Conservation (phyloP, 2,113 vertebrate species). For the Ammodytes marinus region DNA sequence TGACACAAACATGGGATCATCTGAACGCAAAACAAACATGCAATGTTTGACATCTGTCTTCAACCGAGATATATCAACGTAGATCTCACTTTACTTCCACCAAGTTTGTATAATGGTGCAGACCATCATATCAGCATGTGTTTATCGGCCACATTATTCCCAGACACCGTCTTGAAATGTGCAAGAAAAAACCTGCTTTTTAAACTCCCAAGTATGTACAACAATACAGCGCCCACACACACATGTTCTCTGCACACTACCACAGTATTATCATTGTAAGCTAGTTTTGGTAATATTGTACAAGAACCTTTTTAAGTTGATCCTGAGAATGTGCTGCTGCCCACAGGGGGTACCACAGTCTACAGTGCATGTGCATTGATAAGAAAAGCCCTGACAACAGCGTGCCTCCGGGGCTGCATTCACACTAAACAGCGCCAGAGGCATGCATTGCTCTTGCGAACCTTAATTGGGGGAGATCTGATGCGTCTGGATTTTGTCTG, state of each 20-base stretch:
- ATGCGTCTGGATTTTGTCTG: constrained; percentile 13
- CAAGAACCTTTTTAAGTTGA: constrained; percentile 50
- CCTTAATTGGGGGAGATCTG: constrained; percentile 60
- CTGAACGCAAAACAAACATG: background rate
- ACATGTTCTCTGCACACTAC: constrained; percentile 23
- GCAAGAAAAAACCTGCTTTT: background rate
- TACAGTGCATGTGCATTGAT: constrained; percentile 44
- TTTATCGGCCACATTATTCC: background rate
- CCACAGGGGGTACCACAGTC: constrained; percentile 35
- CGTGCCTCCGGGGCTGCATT: constrained; percentile 47
- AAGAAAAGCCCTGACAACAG: constrained; percentile 58
- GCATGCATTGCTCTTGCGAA: constrained; percentile 29
- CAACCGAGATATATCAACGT: background rate
- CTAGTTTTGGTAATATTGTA: constrained; percentile 45
- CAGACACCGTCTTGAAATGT: background rate
- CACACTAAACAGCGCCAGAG: constrained; percentile 40
- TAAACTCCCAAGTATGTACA: background rate
- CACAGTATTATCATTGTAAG: too few species aligned
- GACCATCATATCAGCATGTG: background rate
- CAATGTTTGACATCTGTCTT: background rate
- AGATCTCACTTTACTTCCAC: background rate
- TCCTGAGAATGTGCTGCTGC: constrained; percentile 49
- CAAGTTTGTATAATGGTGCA: background rate
- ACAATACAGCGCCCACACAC: background rate
- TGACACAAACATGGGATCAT: background rate